Percentiles rank a stretch among this genome's conserved stretches.
phyloP scores from a whole-genome alignment of 2,113 vertebrate genomes.

The Sporophila hypoxantha region DNA sequence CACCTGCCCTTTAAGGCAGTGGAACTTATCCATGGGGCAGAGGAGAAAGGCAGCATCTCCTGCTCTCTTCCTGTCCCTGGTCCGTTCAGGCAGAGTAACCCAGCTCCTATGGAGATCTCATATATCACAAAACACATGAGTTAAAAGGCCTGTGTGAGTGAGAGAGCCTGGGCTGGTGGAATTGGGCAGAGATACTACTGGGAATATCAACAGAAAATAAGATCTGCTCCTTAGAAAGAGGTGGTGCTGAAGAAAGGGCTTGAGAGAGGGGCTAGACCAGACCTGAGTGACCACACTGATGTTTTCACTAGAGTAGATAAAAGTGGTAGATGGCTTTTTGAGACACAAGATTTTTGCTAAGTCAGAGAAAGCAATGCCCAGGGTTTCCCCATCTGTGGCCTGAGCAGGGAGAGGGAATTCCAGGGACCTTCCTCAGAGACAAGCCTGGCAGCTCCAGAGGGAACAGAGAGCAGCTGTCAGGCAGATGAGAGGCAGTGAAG shows the following conservation, averaged over 20 bases:
- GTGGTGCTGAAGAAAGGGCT: neutral
- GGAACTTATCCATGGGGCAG: neutral
- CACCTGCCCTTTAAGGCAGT: neutral
- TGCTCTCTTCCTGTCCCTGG: neutral
- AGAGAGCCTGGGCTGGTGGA: neutral
- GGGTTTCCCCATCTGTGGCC: neutral
- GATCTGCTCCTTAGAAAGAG: neutral
- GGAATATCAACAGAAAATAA: neutral
- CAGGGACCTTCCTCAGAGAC: neutral
- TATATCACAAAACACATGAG: neutral
- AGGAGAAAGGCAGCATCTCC: neutral
- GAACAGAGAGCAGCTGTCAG: neutral
- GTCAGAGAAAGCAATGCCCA: neutral
- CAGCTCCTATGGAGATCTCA: neutral
- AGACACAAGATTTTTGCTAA: neutral
- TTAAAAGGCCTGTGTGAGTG: accelerated
- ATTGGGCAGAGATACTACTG: neutral
- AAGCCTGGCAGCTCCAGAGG: neutral
- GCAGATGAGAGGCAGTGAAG: neutral
- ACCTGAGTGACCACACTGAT: neutral
- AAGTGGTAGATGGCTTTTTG: neutral
- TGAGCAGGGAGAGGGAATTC: neutral
- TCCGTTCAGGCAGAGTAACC: neutral
- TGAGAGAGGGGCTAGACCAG: neutral
- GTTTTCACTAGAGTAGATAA: neutral